Percentiles rank a stretch among this genome's conserved stretches.
Evolutionary conservation across 2,797 vertebrate species (phyloP).

Genomic region (Mareca penelope): DNA sequence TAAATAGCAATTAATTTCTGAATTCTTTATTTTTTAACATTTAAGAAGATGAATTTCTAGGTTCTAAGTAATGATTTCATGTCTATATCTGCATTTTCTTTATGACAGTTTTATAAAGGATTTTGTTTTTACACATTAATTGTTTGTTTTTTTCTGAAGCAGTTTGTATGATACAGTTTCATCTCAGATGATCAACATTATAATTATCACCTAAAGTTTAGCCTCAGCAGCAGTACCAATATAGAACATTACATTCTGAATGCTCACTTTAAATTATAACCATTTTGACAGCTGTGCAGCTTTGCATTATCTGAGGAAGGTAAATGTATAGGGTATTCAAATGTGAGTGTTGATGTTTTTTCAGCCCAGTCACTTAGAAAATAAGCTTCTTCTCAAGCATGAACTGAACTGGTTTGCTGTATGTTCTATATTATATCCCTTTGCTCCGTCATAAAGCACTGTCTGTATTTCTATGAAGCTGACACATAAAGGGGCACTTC

Average conservation of each 20-base stretch:
- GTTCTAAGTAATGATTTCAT: constrained; percentile 22
- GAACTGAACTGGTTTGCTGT: constrained; percentile 51
- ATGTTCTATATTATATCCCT: constrained; percentile 27
- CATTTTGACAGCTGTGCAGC: constrained; percentile 71
- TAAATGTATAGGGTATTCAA: constrained; percentile 57
- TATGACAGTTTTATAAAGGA: constrained; percentile 18
- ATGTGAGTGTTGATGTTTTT: constrained; percentile 32
- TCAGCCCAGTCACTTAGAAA: constrained; percentile 8
- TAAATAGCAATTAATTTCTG: constrained; percentile 40
- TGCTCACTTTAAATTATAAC: constrained; percentile 73
- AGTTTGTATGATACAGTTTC: constrained; percentile 62
- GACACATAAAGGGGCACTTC: background rate
- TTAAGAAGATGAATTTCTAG: constrained; percentile 12
- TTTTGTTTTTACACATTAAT: constrained; percentile 47
- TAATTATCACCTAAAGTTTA: constrained; percentile 75
- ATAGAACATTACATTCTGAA: constrained; percentile 70
- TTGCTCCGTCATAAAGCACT: constrained; percentile 47
- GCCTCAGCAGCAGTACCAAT: constrained; percentile 46
- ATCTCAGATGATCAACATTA: constrained; percentile 65
- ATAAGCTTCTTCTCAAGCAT: constrained; percentile 42
- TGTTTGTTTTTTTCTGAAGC: constrained; percentile 24
- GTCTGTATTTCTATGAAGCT: constrained; percentile 26
- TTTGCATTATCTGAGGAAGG: constrained; percentile 65
- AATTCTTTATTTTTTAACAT: background rate
- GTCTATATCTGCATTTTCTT: constrained; percentile 23